Evolutionary conservation across 2,113 vertebrate genomes (phyloP).

Genomic region (Lota lota): DNA sequence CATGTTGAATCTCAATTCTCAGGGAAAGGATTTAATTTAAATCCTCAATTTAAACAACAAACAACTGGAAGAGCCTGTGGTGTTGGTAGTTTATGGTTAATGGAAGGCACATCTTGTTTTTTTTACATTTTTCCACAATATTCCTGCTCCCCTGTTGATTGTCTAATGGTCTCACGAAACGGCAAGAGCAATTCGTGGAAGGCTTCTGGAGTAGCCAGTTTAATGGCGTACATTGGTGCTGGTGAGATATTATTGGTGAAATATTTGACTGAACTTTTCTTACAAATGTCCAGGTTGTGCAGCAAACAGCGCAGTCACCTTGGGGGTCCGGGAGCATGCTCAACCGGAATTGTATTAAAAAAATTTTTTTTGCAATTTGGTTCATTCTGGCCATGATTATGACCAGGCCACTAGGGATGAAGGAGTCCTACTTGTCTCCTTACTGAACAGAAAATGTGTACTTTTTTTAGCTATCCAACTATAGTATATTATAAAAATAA

Average conservation of each 20-base stretch:
- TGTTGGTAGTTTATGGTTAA: constrained; percentile 34
- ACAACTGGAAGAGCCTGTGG: constrained; percentile 22
- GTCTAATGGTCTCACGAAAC: constrained; percentile 39
- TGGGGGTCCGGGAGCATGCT: too few relatives aligned
- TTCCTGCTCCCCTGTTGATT: constrained; percentile 36
- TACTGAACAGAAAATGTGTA: too few relatives aligned
- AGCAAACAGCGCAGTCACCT: too few relatives aligned
- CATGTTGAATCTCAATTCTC: constrained; percentile 6
- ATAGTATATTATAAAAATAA: too few relatives aligned
- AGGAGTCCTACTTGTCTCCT: too few relatives aligned
- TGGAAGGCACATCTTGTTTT: constrained; percentile 26
- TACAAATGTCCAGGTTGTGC: too few relatives aligned
- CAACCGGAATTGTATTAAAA: too few relatives aligned
- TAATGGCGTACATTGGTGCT: constrained; percentile 9
- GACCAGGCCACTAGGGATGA: not conserved
- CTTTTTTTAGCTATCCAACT: too few relatives aligned
- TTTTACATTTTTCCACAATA: constrained; percentile 37
- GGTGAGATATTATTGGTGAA: too few relatives aligned
- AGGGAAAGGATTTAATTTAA: constrained; percentile 12
- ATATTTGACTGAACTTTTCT: too few relatives aligned
- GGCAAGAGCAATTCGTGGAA: constrained; percentile 33
- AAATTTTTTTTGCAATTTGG: too few relatives aligned
- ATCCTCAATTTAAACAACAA: constrained; percentile 14
- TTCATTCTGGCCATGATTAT: not conserved
- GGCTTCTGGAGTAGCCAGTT: constrained; percentile 25